These are phyloP conservation scores for Phrynocephalus vlangalii DNA, from an alignment of 2,797 vertebrate genomes.

Conservation along the genomic window DNA sequence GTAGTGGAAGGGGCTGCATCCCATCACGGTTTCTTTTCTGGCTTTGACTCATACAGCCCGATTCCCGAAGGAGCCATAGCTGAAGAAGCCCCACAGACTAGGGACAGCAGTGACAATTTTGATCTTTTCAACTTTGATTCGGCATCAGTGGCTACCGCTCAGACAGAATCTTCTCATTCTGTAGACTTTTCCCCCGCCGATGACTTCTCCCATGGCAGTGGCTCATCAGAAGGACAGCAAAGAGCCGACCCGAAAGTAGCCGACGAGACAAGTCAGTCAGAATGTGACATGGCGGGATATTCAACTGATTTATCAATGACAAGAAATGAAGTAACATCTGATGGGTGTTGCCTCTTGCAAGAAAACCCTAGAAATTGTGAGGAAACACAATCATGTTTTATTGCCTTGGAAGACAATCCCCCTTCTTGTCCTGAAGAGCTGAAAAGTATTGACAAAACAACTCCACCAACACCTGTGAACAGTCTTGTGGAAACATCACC, in stretches of 20 bases:
- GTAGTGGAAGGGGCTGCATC: constrained; percentile 83
- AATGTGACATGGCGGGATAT: constrained; percentile 75
- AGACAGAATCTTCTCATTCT: constrained; percentile 76
- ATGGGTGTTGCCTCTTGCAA: constrained; percentile 72
- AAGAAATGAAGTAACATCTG: constrained; percentile 81
- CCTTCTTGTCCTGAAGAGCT: constrained; percentile 71
- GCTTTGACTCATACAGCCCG: constrained; percentile 83
- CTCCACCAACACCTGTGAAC: constrained; percentile 90
- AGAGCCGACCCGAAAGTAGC: constrained; percentile 67
- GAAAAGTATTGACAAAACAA: constrained; percentile 79
- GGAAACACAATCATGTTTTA: constrained; percentile 70
- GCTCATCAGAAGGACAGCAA: constrained; percentile 77
- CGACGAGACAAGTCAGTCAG: constrained; percentile 60
- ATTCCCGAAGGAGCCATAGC: constrained; percentile 81
- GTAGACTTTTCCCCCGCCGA: constrained; percentile 76
- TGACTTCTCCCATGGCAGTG: constrained; percentile 79
- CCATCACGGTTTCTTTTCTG: constrained; percentile 86
- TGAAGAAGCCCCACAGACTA: constrained; percentile 78
- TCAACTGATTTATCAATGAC: constrained; percentile 72
- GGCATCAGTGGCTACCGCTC: constrained; percentile 75
- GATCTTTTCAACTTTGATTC: constrained; percentile 89
- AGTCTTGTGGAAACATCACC: constrained; percentile 89
- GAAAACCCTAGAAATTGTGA: constrained; percentile 70
- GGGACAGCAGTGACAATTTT: constrained; percentile 80
- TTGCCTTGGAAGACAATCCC: constrained; percentile 68